These are phyloP conservation scores for Hoplostethus atlanticus DNA, from an alignment of 2,797 vertebrate genomes.

Conservation along the genomic window DNA sequence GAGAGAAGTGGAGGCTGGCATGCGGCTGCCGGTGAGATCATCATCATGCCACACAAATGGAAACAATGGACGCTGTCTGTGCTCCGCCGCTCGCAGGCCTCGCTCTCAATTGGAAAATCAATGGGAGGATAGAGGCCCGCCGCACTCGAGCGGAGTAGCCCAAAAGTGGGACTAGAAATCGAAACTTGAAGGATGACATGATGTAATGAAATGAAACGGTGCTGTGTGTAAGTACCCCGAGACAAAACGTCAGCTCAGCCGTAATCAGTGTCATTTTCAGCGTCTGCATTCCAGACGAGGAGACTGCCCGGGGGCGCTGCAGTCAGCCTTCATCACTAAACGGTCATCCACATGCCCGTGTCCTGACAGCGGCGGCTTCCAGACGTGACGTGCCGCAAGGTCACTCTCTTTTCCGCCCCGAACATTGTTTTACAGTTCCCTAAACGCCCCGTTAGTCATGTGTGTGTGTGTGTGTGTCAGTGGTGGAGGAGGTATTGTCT, in stretches of 20 bases:
- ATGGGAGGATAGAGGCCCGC: slow-evolving; percentile 62
- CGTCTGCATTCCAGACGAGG: slow-evolving; percentile 10
- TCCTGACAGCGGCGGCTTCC: slow-evolving; percentile 35
- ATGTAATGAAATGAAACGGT: slow-evolving; percentile 72
- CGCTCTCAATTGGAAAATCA: slow-evolving; percentile 72
- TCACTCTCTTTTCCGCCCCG: slow-evolving; percentile 33
- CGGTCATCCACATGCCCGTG: slow-evolving; percentile 37
- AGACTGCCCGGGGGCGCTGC: slow-evolving; percentile 18
- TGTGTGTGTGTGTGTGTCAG: slow-evolving; percentile 15
- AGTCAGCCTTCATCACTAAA: slow-evolving; percentile 28
- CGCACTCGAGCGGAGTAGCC: slow-evolving; percentile 52
- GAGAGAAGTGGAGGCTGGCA: slow-evolving; percentile 48
- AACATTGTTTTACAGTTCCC: slow-evolving; percentile 39
- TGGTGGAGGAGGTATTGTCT: slow-evolving; percentile 35
- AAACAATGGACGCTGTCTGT: slow-evolving; percentile 74
- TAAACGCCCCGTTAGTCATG: slow-evolving; percentile 56
- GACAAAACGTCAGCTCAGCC: slow-evolving; percentile 51
- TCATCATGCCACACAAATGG: slow-evolving; percentile 55
- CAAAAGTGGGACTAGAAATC: slow-evolving; percentile 65
- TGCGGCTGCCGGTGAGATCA: slow-evolving; percentile 69
- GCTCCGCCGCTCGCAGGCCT: slow-evolving; percentile 48
- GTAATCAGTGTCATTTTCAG: slow-evolving; percentile 63
- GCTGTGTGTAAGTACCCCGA: slow-evolving; percentile 50
- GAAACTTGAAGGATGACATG: slow-evolving; percentile 64
- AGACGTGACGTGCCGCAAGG: slow-evolving; percentile 63